phyloP scores from a whole-genome alignment of 1,140 invertebrate genomes.

The Eubasilissa regina region DNA sequence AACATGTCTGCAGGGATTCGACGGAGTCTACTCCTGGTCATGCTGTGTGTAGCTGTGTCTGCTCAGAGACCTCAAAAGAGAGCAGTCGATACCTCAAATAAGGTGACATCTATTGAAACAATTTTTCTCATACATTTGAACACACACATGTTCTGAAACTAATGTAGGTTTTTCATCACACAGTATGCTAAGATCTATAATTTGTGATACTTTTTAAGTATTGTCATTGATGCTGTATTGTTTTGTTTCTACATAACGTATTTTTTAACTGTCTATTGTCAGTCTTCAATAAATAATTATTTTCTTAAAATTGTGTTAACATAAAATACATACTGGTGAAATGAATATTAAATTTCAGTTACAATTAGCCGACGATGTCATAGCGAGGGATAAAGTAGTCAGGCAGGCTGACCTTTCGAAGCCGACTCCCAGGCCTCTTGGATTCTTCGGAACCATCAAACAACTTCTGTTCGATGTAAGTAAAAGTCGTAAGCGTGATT shows the following conservation, averaged over 20 bases:
- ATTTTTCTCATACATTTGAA: background rate
- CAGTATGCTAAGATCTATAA: too few relatives aligned
- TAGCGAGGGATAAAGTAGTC: conserved; percentile 64
- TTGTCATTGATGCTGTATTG: background rate
- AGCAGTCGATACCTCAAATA: conserved; percentile 40
- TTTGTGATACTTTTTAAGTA: background rate
- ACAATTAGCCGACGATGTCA: conserved; percentile 65
- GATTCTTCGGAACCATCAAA: conserved; percentile 67
- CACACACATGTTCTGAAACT: too few relatives aligned
- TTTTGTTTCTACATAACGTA: too few relatives aligned
- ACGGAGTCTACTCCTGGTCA: conserved; percentile 44
- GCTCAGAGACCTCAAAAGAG: conserved; percentile 50
- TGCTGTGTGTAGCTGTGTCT: conserved; percentile 30
- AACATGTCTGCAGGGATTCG: conserved; percentile 43
- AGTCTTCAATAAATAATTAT: too few relatives aligned
- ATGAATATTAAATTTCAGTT: conserved; percentile 58
- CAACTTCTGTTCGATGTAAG: conserved; percentile 53
- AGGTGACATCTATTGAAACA: conserved; percentile 18
- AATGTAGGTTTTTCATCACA: too few relatives aligned
- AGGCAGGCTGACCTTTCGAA: conserved; percentile 63
- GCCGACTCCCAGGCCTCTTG: conserved; percentile 64
- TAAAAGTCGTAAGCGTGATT: too few relatives aligned
- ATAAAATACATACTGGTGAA: too few relatives aligned
- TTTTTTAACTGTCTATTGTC: too few relatives aligned
- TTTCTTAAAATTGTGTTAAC: too few relatives aligned